Conservation (phyloP, 2,888 invertebrate species). For the Cryptophagus acutangulus region DNA sequence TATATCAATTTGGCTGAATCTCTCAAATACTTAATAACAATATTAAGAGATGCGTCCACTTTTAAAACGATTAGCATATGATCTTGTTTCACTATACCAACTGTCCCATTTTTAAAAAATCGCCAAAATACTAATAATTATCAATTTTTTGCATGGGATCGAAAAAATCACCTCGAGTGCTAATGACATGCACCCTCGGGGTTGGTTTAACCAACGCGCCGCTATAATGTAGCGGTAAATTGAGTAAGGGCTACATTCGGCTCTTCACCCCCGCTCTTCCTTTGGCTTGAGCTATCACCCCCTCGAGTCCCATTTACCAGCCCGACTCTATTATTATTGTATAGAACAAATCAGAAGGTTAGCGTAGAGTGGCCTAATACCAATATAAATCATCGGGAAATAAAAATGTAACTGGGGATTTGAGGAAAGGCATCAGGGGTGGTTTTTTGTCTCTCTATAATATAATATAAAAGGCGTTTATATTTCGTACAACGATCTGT, state of each 20-base stretch:
- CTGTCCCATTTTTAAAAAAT: too few species aligned
- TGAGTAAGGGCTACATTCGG: conserved; percentile 46
- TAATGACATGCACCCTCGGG: conserved; percentile 34
- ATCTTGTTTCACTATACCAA: too few species aligned
- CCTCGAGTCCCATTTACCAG: conserved; percentile 48
- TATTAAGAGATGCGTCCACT: too few species aligned
- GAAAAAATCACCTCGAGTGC: conserved; percentile 14
- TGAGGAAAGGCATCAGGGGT: too few species aligned
- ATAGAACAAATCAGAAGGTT: conserved; percentile 51
- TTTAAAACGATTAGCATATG: too few species aligned
- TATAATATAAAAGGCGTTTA: too few species aligned
- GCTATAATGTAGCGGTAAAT: conserved; percentile 51
- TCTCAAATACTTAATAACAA: too few species aligned
- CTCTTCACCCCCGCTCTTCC: conserved; percentile 7
- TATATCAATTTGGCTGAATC: too few species aligned
- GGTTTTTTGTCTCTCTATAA: too few species aligned
- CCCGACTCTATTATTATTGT: conserved; percentile 51
- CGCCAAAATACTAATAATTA: too few species aligned
- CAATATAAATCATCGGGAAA: conserved; percentile 48
- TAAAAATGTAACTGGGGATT: conserved; percentile 41
- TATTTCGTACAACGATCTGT: too few species aligned
- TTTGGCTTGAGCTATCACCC: conserved; percentile 46
- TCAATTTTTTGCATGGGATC: too few species aligned
- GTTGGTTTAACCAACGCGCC: conserved; percentile 43
- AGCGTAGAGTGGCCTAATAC: conserved; percentile 48